phyloP scores from a whole-genome alignment of 2,797 vertebrate genomes.

The Tympanoctomys barrerae region DNA sequence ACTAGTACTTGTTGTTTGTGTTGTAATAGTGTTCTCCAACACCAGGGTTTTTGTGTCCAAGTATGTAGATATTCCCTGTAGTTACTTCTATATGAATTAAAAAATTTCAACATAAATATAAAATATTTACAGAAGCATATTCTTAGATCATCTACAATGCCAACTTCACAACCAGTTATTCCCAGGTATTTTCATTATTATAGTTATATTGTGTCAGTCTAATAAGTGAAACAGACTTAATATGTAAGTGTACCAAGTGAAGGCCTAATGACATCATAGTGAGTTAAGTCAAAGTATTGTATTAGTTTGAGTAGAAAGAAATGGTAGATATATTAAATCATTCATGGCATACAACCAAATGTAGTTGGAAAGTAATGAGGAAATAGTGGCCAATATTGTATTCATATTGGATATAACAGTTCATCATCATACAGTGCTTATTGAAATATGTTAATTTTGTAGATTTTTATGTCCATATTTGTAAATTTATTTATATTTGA shows the following conservation, averaged over 20 bases:
- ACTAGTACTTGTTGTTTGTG: slow-evolving; percentile 19
- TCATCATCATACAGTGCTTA: not conserved
- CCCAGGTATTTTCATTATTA: not conserved
- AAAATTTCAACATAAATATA: not conserved
- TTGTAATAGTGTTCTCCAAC: slow-evolving; percentile 18
- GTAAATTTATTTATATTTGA: slow-evolving; percentile 31
- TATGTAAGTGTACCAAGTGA: slow-evolving; percentile 35
- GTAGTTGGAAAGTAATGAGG: not conserved
- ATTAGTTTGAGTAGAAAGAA: slow-evolving; percentile 53
- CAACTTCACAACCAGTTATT: slow-evolving; percentile 20
- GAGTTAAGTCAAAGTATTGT: not conserved
- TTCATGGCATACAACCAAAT: not conserved
- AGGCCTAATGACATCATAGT: slow-evolving; percentile 5
- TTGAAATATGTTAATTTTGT: slow-evolving; percentile 54
- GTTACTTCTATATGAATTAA: slow-evolving; percentile 24
- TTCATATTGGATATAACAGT: slow-evolving; percentile 5
- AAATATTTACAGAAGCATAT: not conserved
- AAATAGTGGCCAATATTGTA: slow-evolving; percentile 4
- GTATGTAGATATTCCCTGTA: slow-evolving; percentile 10
- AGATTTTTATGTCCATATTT: not conserved
- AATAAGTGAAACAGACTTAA: slow-evolving; percentile 46
- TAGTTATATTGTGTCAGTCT: slow-evolving; percentile 32
- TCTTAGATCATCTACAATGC: not conserved
- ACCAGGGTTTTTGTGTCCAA: not conserved
- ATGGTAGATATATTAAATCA: not conserved